phyloP scores from a whole-genome alignment of 2,888 invertebrate species.

The Acrobasis repandana region DNA sequence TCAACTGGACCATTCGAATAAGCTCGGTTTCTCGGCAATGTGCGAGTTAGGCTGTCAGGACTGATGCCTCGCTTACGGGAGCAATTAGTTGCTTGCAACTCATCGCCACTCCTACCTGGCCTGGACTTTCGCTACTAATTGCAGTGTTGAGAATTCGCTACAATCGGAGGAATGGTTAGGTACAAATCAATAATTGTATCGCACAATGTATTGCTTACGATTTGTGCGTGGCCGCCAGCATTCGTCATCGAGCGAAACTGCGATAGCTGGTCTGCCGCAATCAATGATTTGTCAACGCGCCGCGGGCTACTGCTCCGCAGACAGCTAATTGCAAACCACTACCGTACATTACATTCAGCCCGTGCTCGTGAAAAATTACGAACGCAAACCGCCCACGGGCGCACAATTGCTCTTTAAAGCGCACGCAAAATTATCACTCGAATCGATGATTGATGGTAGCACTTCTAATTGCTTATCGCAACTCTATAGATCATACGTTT shows the following conservation, averaged over 20 bases:
- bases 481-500: constrained; percentile 45
- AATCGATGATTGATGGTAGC: constrained; percentile 52
- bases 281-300: constrained; percentile 43
- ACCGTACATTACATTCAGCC: constrained; percentile 34
- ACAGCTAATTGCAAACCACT: constrained; percentile 36
- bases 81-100: constrained; percentile 46
- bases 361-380: constrained; percentile 36
- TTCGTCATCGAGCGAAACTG: constrained; percentile 41
- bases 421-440: constrained; percentile 40
- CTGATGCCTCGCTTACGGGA: constrained; percentile 25
- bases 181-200: constrained; percentile 35
- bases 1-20: background rate
- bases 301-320: constrained; percentile 34
- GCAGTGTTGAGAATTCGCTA: constrained; percentile 24
- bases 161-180: constrained; percentile 24
- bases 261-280: constrained; percentile 39
- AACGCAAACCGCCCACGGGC: constrained; percentile 41
- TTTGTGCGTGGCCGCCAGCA: constrained; percentile 23
- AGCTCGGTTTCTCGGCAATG: background rate
- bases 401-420: constrained; percentile 37
- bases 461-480: constrained; percentile 48
- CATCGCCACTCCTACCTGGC: constrained; percentile 38
- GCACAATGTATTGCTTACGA: constrained; percentile 25
- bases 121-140: constrained; percentile 42
- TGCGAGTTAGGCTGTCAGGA: constrained; percentile 1